Base-by-base conservation (phyloP, 2,888 invertebrate genomes). In the Leucophenga montana region DNA sequence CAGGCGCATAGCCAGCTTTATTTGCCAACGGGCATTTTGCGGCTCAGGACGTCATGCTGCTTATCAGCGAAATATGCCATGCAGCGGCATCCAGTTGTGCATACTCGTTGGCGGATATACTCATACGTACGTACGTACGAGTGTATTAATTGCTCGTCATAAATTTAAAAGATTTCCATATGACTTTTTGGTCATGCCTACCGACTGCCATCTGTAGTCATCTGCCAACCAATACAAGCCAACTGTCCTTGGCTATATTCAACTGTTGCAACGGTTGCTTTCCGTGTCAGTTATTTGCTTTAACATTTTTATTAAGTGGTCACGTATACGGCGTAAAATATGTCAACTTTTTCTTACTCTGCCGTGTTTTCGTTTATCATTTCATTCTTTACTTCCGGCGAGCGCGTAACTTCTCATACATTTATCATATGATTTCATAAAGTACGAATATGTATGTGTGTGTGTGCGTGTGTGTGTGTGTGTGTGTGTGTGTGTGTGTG, bases 181-280 rank as follows among this genome's bases (percentile, higher is more conserved):
- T 53, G 16, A 18, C 20, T 16, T 4, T 53, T 16, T 53, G 53
- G 53, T 56, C 27, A 9, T 4, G 56, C 14, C 46, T 61, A n/a
- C 46, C 46, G 46, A 46, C 46, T n/a, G 46, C 27, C 27, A 46
- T 4, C 46, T 4, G 46, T 46, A 13, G 46, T n/a, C 46, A 46
- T 6, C 46, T 46, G 46, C 46, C 2, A n/a, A 13, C n/a, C 46
- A 46, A 6, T 46, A 3, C 1, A 14, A 80, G 39, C 9, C 77
- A 73, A 69, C 73, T 80, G 80, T 80, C 77, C 80, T 80, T 82
- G 79, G 73, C 66, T 73, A 66, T 74, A 75, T 80, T 82, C 82
- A 82, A 27, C 27, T 27, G 80, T 75, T 80, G 71, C 18, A 65
- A 66, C 72, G 56, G 73, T 69, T 67, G 54, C 66, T 71, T 69